These are phyloP conservation scores for Melitaea athalia DNA, from an alignment of 2,888 invertebrate species.

Conservation along the genomic window DNA sequence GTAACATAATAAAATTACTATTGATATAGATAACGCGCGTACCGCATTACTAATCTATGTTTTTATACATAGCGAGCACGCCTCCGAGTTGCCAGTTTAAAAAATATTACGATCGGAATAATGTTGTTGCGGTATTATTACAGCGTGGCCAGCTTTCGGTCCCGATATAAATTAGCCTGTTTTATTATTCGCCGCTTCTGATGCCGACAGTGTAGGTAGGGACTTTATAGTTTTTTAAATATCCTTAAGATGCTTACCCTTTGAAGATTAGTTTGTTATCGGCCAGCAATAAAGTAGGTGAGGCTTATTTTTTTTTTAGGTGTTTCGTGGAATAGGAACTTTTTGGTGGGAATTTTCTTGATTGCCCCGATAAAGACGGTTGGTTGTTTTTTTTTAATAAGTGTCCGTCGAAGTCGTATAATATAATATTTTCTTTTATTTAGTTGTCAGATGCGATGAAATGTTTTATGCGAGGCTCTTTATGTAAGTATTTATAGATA, in stretches of 20 bases:
- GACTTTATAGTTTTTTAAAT: conserved; percentile 76
- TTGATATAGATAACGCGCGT: conserved; percentile 5
- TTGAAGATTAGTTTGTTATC: conserved; percentile 77
- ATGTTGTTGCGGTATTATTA: conserved; percentile 69
- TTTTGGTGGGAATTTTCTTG: conserved; percentile 51
- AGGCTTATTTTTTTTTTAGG: conserved; percentile 47
- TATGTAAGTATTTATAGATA: neutral
- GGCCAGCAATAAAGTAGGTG: conserved; percentile 69
- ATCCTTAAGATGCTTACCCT: conserved; percentile 72
- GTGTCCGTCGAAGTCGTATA: conserved; percentile 31
- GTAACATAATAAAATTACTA: no score
- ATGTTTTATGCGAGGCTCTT: conserved; percentile 10
- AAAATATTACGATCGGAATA: conserved; percentile 62
- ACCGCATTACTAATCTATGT: conserved; percentile 41
- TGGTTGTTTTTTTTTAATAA: neutral
- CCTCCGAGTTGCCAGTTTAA: conserved; percentile 53
- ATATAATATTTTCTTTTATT: conserved; percentile 31
- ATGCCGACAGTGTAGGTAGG: conserved; percentile 55
- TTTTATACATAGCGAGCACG: conserved; percentile 43
- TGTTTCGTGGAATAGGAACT: conserved; percentile 43
- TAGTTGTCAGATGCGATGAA: conserved; percentile 21
- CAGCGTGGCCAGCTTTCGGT: conserved; percentile 50
- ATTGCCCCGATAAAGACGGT: conserved; percentile 45
- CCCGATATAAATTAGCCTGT: conserved; percentile 66
- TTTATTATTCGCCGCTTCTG: conserved; percentile 69